Percentiles rank a stretch among this genome's conserved stretches.
Evolutionary conservation across 1,140 invertebrate genomes (phyloP).

Genomic region (Drosophila grimshawi): DNA sequence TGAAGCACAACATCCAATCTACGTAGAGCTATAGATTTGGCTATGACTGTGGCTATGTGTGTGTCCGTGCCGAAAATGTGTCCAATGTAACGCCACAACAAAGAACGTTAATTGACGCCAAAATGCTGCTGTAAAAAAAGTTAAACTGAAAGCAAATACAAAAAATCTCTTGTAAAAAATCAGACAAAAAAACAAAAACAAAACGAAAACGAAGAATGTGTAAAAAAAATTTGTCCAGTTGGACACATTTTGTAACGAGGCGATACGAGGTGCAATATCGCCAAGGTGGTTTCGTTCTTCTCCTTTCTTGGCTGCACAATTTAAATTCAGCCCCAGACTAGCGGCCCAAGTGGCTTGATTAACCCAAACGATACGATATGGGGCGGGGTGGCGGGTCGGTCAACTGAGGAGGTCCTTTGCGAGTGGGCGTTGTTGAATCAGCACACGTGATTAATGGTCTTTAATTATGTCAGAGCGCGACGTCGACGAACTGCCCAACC

Average conservation of each 20-base stretch:
- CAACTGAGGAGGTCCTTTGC: conserved; percentile 15
- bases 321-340: conserved; percentile 50
- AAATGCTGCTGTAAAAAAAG: conserved; percentile 65
- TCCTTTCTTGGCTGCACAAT: conserved; percentile 42
- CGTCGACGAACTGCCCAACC: conserved; percentile 33
- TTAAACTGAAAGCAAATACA: conserved; percentile 39
- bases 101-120: conserved; percentile 83
- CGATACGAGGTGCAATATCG: conserved; percentile 43
- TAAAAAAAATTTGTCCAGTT: conserved; percentile 66
- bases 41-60: conserved; percentile 54
- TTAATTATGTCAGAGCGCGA: conserved; percentile 79
- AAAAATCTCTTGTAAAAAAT: conserved; percentile 15
- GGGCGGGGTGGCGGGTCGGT: not conserved
- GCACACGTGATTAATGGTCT: conserved; percentile 83
- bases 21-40: conserved; percentile 54
- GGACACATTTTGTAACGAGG: conserved; percentile 54
- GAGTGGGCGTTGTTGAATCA: conserved; percentile 79
- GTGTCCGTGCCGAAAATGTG: conserved; percentile 62
- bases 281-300: conserved; percentile 22
- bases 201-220: conserved; percentile 45
- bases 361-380: conserved; percentile 56
- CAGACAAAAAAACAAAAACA: conserved; percentile 12
- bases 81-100: conserved; percentile 84
- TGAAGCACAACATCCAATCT: conserved; percentile 77
- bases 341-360: conserved; percentile 72